Conservation (phyloP, 2,797 vertebrate genomes). For the Aplochiton taeniatus region DNA sequence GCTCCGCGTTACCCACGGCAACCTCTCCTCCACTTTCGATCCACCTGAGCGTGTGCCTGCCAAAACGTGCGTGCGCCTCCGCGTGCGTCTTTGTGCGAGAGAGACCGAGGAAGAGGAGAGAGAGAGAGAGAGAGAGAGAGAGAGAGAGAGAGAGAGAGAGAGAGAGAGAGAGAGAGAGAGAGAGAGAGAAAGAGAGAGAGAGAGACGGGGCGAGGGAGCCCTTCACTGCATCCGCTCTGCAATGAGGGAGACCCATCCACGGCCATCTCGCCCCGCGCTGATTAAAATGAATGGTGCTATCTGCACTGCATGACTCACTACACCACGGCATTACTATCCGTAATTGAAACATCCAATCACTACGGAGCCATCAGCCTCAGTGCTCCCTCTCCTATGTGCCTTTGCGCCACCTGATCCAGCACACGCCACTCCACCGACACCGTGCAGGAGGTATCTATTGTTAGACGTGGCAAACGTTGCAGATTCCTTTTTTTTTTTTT, state of each 20-base stretch:
- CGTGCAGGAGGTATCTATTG: too few species aligned
- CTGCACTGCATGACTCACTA: conserved; percentile 78
- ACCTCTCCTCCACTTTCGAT: conserved; percentile 70
- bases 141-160: conserved; percentile 20
- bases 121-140: conserved; percentile 32
- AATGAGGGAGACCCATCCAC: conserved; percentile 70
- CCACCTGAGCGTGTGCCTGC: conserved; percentile 56
- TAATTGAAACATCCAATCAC: conserved; percentile 81
- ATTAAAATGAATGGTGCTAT: conserved; percentile 82
- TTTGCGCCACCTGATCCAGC: conserved; percentile 71
- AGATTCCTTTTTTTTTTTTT: too few species aligned
- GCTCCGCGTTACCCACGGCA: conserved; percentile 77
- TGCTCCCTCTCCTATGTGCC: conserved; percentile 70
- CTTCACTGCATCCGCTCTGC: conserved; percentile 69
- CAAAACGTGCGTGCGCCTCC: background rate
- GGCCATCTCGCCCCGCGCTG: conserved; percentile 74
- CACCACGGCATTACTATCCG: conserved; percentile 78
- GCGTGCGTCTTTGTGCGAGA: conserved; percentile 6
- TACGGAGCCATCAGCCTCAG: conserved; percentile 70
- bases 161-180: conserved; percentile 35
- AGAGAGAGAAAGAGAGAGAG: conserved; percentile 24
- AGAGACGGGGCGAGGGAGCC: conserved; percentile 32
- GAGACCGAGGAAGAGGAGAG: background rate
- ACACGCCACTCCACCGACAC: conserved; percentile 19
- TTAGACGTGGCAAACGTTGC: too few species aligned